Percentiles rank a stretch among this genome's conserved stretches.
Evolutionary conservation across 2,888 invertebrate genomes (phyloP).

Genomic region (Caenorhabditis sp.): DNA sequence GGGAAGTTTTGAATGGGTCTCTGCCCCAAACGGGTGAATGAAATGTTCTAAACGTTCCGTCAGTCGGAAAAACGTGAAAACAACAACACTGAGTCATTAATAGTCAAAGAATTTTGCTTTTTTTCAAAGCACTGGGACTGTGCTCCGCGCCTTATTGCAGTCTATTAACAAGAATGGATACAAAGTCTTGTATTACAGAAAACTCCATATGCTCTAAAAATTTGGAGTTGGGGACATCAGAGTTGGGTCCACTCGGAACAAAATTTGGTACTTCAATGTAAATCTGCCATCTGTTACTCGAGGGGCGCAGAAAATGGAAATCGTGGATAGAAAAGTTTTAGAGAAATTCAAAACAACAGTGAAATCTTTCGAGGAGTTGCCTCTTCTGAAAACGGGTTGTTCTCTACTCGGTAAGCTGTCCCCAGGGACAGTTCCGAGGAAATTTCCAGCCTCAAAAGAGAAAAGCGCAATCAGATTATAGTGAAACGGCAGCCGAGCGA

Average conservation of each 20-base stretch:
- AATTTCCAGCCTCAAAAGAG: constrained; percentile 25
- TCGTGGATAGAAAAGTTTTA: background rate
- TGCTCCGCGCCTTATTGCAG: no score
- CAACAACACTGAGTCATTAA: background rate
- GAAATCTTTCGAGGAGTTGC: background rate
- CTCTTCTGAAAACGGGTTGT: constrained; percentile 12
- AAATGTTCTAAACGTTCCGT: background rate
- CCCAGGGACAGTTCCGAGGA: background rate
- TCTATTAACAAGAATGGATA: no score
- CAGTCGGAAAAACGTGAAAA: background rate
- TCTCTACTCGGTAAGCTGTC: constrained; percentile 17
- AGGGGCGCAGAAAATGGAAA: background rate
- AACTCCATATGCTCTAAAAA: no score
- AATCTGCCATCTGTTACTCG: background rate
- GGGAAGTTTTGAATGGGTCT: background rate
- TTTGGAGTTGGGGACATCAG: no score
- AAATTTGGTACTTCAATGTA: no score
- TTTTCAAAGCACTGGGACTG: no score
- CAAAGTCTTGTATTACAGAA: background rate
- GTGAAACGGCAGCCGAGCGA: constrained; percentile 15
- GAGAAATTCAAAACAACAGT: constrained; percentile 17
- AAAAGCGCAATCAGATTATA: constrained; percentile 59
- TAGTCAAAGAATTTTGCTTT: background rate
- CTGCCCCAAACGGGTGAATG: background rate
- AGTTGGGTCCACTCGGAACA: no score